Conservation (phyloP, 2,113 vertebrate species). For the Hiodon alosoides region DNA sequence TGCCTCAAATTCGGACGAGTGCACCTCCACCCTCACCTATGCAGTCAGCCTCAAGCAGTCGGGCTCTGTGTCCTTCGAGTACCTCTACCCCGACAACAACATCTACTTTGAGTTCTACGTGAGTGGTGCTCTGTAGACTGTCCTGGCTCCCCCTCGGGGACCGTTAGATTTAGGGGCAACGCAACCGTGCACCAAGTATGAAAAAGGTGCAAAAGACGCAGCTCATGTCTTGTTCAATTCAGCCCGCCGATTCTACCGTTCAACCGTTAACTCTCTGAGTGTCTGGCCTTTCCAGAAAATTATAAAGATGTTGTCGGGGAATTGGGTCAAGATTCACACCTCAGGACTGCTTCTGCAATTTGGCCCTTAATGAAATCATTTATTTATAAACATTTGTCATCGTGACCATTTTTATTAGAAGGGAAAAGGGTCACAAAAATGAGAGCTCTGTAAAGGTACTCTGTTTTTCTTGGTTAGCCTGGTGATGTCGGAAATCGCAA, state of each 20-base stretch:
- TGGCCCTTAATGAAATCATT: too few relatives aligned
- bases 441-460: too few relatives aligned
- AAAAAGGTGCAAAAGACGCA: neutral
- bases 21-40: slow-evolving; percentile 83
- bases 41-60: slow-evolving; percentile 85
- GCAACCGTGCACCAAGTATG: neutral
- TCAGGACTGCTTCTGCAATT: too few relatives aligned
- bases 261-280: too few relatives aligned
- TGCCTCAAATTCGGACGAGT: slow-evolving; percentile 89
- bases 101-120: slow-evolving; percentile 95
- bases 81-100: slow-evolving; percentile 83
- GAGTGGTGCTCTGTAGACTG: slow-evolving; percentile 42
- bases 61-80: slow-evolving; percentile 81
- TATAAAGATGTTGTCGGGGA: too few relatives aligned
- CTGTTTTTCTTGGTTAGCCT: neutral
- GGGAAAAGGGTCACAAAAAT: too few relatives aligned
- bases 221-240: neutral
- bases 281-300: too few relatives aligned
- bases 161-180: neutral
- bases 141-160: neutral
- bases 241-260: neutral
- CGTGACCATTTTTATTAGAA: too few relatives aligned
- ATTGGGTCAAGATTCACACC: too few relatives aligned
- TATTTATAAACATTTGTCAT: too few relatives aligned
- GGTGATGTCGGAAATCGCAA: neutral